These are phyloP conservation scores for Hypercompe scribonia DNA, from an alignment of 2,888 invertebrate species.

Conservation along the genomic window DNA sequence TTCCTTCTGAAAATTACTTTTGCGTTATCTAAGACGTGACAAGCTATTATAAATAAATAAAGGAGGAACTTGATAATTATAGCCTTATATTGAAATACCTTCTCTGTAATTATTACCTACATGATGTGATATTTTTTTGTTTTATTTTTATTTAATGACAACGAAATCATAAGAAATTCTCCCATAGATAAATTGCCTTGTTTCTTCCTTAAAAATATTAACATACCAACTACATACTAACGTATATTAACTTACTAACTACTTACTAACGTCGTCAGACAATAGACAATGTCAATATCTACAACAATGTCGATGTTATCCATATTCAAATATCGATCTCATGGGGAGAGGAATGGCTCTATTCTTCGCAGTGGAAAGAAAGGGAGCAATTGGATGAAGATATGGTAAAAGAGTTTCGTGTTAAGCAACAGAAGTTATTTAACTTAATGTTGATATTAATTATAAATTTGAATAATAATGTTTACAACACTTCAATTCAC, in stretches of 20 bases:
- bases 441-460: not conserved
- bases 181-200: not conserved
- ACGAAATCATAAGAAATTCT: not conserved
- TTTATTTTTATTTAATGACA: not conserved
- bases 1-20: not conserved
- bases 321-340: not conserved
- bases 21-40: conserved; percentile 39
- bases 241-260: no score
- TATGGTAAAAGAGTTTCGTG: not conserved
- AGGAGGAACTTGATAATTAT: conserved; percentile 56
- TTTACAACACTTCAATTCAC: no score
- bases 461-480: no score
- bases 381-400: not conserved
- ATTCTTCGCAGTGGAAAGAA: no score
- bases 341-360: not conserved
- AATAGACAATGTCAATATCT: not conserved
- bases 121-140: not conserved
- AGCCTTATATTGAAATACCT: conserved; percentile 51
- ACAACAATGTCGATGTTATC: not conserved
- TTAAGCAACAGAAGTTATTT: no score
- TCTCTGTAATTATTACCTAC: conserved; percentile 38
- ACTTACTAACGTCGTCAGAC: not conserved
- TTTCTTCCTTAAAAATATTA: not conserved
- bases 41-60: conserved; percentile 54
- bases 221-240: no score